phyloP scores from a whole-genome alignment of 2,797 vertebrate genomes.

The Hybognathus amarus region DNA sequence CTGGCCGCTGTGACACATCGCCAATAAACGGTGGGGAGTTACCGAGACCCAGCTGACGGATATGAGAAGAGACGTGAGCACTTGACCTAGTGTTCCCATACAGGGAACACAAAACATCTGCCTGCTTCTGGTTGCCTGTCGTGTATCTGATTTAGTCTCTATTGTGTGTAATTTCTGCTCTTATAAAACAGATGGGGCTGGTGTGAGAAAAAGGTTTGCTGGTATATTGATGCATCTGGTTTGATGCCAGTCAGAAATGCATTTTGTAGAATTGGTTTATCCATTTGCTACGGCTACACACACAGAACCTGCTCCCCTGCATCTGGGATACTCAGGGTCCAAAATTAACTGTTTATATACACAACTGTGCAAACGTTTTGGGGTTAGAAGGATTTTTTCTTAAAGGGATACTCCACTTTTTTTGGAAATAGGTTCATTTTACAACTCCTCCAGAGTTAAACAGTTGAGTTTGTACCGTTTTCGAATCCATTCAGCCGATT shows the following conservation, averaged over 20 bases:
- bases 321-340: background rate
- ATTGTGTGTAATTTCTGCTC: constrained; percentile 46
- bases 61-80: constrained; percentile 47
- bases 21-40: constrained; percentile 59
- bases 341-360: background rate
- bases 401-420: no score
- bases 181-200: constrained; percentile 63
- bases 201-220: background rate
- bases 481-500: no score
- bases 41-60: constrained; percentile 54
- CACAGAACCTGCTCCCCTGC: constrained; percentile 27
- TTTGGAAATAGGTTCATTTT: no score
- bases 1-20: constrained; percentile 20
- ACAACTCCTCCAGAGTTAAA: no score
- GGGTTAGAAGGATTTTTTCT: no score
- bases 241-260: constrained; percentile 30
- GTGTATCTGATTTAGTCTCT: constrained; percentile 51
- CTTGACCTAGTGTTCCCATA: constrained; percentile 54
- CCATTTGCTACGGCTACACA: constrained; percentile 16
- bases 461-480: no score
- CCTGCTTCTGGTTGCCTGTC: constrained; percentile 37
- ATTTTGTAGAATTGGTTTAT: constrained; percentile 41
- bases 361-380: background rate
- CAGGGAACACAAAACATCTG: constrained; percentile 49
- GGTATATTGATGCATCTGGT: constrained; percentile 37